A percentile compares a stretch with the other conserved stretches of the same genome.
Conservation (phyloP, 2,113 vertebrate genomes). For the Melanocharis versteri region DNA sequence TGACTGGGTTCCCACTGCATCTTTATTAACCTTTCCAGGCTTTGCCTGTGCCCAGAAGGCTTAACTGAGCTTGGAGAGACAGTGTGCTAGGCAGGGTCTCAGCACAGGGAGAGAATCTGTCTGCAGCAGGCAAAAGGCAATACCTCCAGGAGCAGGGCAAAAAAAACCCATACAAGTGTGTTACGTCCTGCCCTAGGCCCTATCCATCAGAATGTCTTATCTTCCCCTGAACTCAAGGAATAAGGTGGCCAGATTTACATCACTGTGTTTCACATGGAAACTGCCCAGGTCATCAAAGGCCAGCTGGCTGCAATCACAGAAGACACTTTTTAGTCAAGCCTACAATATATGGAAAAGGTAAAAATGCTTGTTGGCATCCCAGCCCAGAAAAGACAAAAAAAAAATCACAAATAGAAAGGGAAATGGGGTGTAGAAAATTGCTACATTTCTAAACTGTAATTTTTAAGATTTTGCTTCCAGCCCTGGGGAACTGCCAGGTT, state of each 20-base stretch:
- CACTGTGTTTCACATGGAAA: background rate
- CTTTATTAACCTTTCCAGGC: background rate
- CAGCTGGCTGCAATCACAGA: background rate
- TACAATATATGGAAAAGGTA: background rate
- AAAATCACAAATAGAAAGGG: background rate
- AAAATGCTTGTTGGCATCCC: background rate
- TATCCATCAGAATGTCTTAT: background rate
- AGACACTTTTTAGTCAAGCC: background rate
- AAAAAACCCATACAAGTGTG: background rate
- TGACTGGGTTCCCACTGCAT: background rate
- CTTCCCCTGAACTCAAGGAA: background rate
- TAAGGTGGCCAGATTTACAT: background rate
- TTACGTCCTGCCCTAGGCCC: background rate
- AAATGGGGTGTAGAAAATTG: background rate
- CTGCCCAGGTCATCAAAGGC: background rate
- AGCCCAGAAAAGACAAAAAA: background rate
- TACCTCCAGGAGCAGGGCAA: background rate
- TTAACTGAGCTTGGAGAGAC: background rate
- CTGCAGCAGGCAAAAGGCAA: background rate
- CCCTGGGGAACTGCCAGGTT: background rate
- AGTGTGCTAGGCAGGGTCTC: background rate
- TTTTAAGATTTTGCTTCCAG: constrained; percentile 8
- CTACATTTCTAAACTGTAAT: background rate
- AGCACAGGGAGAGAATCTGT: background rate
- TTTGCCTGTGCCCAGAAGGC: background rate